A percentile compares a stretch with the other conserved stretches of the same genome.
phyloP scores from a whole-genome alignment of 35 echinoderm and acorn worm species.

The Nesometra sesokonis region DNA sequence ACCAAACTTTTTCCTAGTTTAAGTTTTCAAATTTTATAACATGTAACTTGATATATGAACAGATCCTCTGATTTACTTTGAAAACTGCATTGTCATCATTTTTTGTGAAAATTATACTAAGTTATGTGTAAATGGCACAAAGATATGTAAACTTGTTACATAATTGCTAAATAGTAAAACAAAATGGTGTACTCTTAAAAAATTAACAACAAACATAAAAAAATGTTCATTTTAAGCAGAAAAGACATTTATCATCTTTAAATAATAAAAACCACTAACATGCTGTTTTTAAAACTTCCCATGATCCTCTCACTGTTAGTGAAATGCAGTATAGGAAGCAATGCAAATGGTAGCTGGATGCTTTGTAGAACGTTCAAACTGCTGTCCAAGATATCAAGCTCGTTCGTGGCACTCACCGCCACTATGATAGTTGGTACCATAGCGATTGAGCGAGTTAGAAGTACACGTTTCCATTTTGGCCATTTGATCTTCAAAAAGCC shows the following conservation, averaged over 20 bases:
- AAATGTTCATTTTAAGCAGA: background rate
- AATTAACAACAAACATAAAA: no score
- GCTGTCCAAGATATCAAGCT: conserved; percentile 38
- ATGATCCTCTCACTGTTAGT: conserved; percentile 66
- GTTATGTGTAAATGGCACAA: no score
- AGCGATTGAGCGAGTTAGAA: conserved; percentile 48
- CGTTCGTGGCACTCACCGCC: conserved; percentile 7
- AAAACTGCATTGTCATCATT: no score
- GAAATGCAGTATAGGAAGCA: conserved; percentile 64
- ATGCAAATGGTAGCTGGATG: conserved; percentile 57
- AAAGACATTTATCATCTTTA: background rate
- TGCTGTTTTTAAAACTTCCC: conserved; percentile 59
- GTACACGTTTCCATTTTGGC: conserved; percentile 57
- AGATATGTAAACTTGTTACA: no score
- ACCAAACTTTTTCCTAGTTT: no score
- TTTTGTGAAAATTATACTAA: no score
- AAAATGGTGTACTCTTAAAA: no score
- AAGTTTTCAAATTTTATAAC: no score
- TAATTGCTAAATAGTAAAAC: no score
- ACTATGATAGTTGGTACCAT: conserved; percentile 65
- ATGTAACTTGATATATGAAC: no score
- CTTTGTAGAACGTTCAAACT: conserved; percentile 56
- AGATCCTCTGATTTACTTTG: no score
- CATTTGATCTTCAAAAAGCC: conserved; percentile 59
- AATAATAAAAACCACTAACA: background rate